phyloP scores from a whole-genome alignment of 1,140 invertebrate species.

The Laodelphax striatellus region DNA sequence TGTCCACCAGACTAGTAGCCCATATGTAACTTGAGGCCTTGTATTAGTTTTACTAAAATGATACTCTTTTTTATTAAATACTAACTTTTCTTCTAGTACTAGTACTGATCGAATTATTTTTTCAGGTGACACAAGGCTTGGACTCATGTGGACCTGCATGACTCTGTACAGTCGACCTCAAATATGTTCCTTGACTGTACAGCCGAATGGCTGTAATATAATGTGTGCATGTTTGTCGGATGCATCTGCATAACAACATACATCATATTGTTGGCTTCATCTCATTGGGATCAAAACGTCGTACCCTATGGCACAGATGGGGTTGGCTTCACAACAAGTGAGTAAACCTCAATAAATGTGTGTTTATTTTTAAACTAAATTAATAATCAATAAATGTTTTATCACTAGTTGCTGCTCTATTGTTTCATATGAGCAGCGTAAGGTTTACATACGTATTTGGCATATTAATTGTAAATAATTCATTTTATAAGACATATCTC shows the following conservation, averaged over 20 bases:
- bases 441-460: too few relatives aligned
- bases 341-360: slow-evolving; percentile 30
- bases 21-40: too few relatives aligned
- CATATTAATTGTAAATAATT: too few relatives aligned
- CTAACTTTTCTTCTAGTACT: too few relatives aligned
- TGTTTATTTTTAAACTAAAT: too few relatives aligned
- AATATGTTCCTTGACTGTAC: slow-evolving; percentile 77
- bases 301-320: slow-evolving; percentile 88
- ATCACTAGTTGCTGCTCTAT: too few relatives aligned
- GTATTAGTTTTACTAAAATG: too few relatives aligned
- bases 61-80: too few relatives aligned
- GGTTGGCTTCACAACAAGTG: slow-evolving; percentile 91
- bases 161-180: slow-evolving; percentile 79
- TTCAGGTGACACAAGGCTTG: slow-evolving; percentile 73
- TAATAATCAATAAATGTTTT: too few relatives aligned
- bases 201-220: slow-evolving; percentile 84
- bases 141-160: slow-evolving; percentile 88
- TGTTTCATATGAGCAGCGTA: too few relatives aligned
- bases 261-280: slow-evolving; percentile 72
- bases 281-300: slow-evolving; percentile 82
- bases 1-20: too few relatives aligned
- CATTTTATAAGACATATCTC: too few relatives aligned
- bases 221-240: slow-evolving; percentile 84
- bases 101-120: slow-evolving; percentile 8
- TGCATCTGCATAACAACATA: slow-evolving; percentile 88